phyloP scores from a whole-genome alignment of 1,140 invertebrate species.

The Zaprionus inermis region DNA sequence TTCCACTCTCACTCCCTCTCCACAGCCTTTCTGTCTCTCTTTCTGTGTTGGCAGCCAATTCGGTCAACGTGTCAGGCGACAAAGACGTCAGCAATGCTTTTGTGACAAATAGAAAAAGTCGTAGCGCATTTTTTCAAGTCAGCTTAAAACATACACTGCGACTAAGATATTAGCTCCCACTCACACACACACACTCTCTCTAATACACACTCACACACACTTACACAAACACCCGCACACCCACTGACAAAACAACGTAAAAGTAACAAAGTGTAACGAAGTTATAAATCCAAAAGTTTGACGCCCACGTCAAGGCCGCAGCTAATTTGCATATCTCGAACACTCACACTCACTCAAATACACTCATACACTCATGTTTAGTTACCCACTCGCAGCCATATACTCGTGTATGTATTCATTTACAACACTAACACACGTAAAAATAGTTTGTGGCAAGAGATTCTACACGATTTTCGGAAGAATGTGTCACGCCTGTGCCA shows the following conservation, averaged over 20 bases:
- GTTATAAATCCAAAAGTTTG: constrained; percentile 80
- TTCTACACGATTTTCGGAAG: constrained; percentile 9
- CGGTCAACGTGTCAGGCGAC: constrained; percentile 41
- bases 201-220: constrained; percentile 29
- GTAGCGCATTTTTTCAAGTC: constrained; percentile 52
- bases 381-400: constrained; percentile 10
- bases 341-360: constrained; percentile 49
- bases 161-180: constrained; percentile 45
- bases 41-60: constrained; percentile 2
- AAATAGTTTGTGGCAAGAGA: not conserved
- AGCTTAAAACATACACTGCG: constrained; percentile 14
- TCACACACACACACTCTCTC: constrained; percentile 37
- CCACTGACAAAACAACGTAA: constrained; percentile 43
- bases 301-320: constrained; percentile 80
- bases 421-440: constrained; percentile 14
- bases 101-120: constrained; percentile 65
- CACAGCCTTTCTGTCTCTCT: not conserved
- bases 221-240: constrained; percentile 41
- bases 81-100: constrained; percentile 43
- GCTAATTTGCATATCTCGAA: constrained; percentile 78
- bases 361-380: not conserved
- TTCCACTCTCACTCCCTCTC: not conserved
- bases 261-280: constrained; percentile 79
- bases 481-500: constrained; percentile 15
- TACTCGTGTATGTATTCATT: constrained; percentile 16